phyloP scores from a whole-genome alignment of 2,113 vertebrate genomes.

The Narcine bancroftii region DNA sequence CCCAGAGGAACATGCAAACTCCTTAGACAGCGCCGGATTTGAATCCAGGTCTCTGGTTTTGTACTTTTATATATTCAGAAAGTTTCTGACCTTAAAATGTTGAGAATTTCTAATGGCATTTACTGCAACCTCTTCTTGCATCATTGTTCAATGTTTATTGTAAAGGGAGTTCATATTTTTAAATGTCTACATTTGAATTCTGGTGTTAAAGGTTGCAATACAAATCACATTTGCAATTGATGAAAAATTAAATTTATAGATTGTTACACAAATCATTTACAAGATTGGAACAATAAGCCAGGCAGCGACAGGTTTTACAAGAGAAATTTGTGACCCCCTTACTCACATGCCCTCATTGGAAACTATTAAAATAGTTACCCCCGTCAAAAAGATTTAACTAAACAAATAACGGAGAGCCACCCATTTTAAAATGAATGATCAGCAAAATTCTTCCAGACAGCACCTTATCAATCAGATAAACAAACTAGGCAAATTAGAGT shows the following conservation, averaged over 20 bases:
- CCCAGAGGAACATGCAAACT: no score
- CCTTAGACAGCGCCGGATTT: no score
- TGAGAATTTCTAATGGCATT: not conserved
- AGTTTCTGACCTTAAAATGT: not conserved
- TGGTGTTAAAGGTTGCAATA: not conserved
- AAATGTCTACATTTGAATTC: not conserved
- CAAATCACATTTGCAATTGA: not conserved
- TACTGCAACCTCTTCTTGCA: not conserved
- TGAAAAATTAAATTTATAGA: not conserved
- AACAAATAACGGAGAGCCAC: not conserved
- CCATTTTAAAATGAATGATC: not conserved
- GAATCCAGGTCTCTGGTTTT: no score
- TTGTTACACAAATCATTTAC: constrained; percentile 16
- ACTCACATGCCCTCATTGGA: not conserved
- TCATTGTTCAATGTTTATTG: not conserved
- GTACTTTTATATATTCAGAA: not conserved
- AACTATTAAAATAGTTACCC: not conserved
- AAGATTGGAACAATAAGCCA: not conserved
- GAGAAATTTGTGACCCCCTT: not conserved
- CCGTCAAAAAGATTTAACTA: not conserved
- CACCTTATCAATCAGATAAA: not conserved
- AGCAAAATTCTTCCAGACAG: not conserved
- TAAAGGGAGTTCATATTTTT: not conserved
- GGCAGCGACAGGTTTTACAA: not conserved
- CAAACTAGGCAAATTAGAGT: no score